Conservation (phyloP, 2,888 invertebrate genomes). For the Synergus laeviventris region DNA sequence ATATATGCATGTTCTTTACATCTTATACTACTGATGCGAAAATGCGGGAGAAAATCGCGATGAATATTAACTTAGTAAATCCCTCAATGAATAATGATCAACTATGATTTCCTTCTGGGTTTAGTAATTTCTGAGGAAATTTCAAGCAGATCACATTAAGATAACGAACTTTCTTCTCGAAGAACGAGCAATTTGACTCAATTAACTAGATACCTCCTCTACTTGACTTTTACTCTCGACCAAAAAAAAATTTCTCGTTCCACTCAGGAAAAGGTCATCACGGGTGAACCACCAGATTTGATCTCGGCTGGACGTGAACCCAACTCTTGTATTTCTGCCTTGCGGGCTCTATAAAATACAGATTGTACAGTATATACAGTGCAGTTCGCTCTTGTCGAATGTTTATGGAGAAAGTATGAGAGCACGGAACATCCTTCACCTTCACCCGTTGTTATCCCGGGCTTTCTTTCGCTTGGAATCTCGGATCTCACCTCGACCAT, state of each 20-base stretch:
- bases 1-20: background rate
- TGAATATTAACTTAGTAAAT: background rate
- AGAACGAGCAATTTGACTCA: conserved; percentile 38
- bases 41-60: background rate
- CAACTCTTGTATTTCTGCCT: conserved; percentile 16
- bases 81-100: background rate
- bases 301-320: conserved; percentile 45
- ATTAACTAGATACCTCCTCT: conserved; percentile 25
- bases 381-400: conserved; percentile 46
- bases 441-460: conserved; percentile 62
- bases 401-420: conserved; percentile 67
- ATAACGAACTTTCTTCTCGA: conserved; percentile 37
- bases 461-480: conserved; percentile 60
- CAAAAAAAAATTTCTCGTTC: background rate
- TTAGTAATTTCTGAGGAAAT: background rate
- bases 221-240: conserved; percentile 51
- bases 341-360: background rate
- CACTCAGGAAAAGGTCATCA: conserved; percentile 49
- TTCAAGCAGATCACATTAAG: conserved; percentile 12
- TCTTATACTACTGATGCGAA: background rate
- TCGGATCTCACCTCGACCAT: conserved; percentile 57
- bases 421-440: conserved; percentile 68
- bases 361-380: background rate
- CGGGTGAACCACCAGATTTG: conserved; percentile 42
- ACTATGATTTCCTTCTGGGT: background rate